Percentiles rank a stretch among this genome's conserved stretches.
phyloP scores from a whole-genome alignment of 2,797 vertebrate species.

The Hypotaenidia philippensis region DNA sequence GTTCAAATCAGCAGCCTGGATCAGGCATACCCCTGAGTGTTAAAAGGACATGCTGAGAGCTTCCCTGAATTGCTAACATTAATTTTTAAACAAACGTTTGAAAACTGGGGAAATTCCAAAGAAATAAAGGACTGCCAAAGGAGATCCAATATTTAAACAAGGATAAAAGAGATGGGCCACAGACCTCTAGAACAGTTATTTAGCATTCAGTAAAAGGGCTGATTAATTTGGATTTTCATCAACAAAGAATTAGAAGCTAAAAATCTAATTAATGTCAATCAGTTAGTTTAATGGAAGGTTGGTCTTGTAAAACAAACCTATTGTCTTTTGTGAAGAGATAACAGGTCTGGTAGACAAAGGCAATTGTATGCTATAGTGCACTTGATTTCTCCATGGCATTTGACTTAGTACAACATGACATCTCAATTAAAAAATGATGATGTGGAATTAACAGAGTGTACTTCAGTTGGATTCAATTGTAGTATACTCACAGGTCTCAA shows the following conservation, averaged over 20 bases:
- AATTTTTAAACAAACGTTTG: conserved; percentile 19
- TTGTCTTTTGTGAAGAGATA: conserved; percentile 50
- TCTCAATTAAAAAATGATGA: conserved; percentile 65
- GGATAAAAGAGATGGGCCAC: conserved; percentile 1
- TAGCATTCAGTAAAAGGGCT: conserved; percentile 38
- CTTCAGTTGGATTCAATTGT: not conserved
- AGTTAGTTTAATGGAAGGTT: conserved; percentile 62
- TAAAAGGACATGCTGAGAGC: not conserved
- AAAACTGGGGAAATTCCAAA: conserved; percentile 25
- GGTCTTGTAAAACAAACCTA: conserved; percentile 64
- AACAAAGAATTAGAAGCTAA: conserved; percentile 66
- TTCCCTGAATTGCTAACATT: not conserved
- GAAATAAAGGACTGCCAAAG: conserved; percentile 25
- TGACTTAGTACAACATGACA: conserved; percentile 57
- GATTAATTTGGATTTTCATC: conserved; percentile 64
- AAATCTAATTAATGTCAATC: conserved; percentile 70
- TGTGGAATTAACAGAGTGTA: conserved; percentile 40
- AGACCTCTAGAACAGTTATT: conserved; percentile 19
- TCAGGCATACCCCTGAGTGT: not conserved
- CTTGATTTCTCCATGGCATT: conserved; percentile 72
- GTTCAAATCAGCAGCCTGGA: not conserved
- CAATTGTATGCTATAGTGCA: conserved; percentile 52
- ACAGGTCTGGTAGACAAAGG: conserved; percentile 65
- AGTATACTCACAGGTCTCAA: not conserved
- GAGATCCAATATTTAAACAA: conserved; percentile 44